These are phyloP conservation scores for Percopsis omiscomaycus DNA, from an alignment of 2,797 vertebrate species.

Conservation along the genomic window DNA sequence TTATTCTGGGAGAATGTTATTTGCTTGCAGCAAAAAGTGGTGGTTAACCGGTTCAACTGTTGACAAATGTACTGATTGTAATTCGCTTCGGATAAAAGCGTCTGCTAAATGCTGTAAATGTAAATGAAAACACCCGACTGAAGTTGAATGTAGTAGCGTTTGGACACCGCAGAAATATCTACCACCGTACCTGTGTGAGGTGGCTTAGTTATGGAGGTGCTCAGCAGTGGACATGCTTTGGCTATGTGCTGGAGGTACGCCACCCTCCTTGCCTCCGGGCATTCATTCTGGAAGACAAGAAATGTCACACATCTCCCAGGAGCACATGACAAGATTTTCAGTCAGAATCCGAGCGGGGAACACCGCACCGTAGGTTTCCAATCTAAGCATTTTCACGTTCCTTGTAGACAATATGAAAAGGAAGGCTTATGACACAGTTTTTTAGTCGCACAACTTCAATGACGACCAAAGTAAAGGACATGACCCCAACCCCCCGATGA, in stretches of 20 bases:
- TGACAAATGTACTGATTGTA: too few species aligned
- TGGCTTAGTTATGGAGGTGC: not conserved
- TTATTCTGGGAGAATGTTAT: too few species aligned
- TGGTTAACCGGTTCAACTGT: too few species aligned
- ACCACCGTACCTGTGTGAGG: slow-evolving; percentile 40
- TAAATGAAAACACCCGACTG: too few species aligned
- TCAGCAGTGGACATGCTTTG: slow-evolving; percentile 13
- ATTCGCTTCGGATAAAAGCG: too few species aligned
- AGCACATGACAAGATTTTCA: not conserved
- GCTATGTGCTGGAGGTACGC: slow-evolving; percentile 2
- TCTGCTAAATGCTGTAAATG: too few species aligned
- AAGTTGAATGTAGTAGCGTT: not conserved
- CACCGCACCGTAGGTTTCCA: slow-evolving; percentile 36
- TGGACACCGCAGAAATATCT: too few species aligned
- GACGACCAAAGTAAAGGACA: not conserved
- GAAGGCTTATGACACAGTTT: not conserved
- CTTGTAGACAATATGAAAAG: slow-evolving; percentile 14
- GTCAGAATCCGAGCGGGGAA: slow-evolving; percentile 33
- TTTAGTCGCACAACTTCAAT: too few species aligned
- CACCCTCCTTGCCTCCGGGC: slow-evolving; percentile 22
- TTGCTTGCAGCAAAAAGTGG: too few species aligned
- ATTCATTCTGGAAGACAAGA: slow-evolving; percentile 49
- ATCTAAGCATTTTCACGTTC: slow-evolving; percentile 37
- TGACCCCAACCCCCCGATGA: too few species aligned
- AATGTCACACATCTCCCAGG: not conserved